Conservation (phyloP, 2,797 vertebrate species). For the Cyprinodon diabolis region DNA sequence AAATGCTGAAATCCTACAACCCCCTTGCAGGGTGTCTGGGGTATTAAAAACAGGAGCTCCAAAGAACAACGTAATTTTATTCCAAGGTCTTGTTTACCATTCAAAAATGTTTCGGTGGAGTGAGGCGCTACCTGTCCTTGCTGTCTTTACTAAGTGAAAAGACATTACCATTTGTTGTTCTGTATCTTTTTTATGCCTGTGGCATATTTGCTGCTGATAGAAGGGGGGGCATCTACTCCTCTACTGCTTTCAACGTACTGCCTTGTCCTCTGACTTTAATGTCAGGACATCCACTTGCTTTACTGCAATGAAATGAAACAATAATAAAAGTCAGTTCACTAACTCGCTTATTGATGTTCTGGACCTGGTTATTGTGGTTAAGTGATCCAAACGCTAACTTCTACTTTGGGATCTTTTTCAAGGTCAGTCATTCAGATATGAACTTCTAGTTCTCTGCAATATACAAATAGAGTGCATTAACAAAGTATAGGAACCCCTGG, state of each 20-base stretch:
- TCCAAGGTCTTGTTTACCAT: constrained; percentile 68
- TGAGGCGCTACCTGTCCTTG: constrained; percentile 72
- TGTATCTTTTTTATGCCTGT: constrained; percentile 58
- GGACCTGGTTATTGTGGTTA: background rate
- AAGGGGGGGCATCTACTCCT: constrained; percentile 28
- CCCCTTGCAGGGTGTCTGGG: constrained; percentile 47
- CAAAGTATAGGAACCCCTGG: background rate
- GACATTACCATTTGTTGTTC: constrained; percentile 58
- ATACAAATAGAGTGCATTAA: background rate
- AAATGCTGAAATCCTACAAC: constrained; percentile 28
- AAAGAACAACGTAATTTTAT: constrained; percentile 58
- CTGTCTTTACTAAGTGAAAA: constrained; percentile 60
- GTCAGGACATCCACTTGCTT: constrained; percentile 4
- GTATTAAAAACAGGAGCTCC: constrained; percentile 59
- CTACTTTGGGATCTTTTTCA: background rate
- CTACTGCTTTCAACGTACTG: constrained; percentile 35
- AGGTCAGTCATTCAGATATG: background rate
- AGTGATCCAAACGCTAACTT: constrained; percentile 4
- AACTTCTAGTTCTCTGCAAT: background rate
- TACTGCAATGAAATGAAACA: background rate
- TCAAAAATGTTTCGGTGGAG: constrained; percentile 65
- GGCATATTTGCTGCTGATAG: constrained; percentile 43
- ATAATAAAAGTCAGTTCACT: background rate
- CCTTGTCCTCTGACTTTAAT: constrained; percentile 46
- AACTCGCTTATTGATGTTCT: background rate